Base-by-base conservation (phyloP, 92 coral and sea anemone genomes). In the Epizoanthus ramosus region DNA sequence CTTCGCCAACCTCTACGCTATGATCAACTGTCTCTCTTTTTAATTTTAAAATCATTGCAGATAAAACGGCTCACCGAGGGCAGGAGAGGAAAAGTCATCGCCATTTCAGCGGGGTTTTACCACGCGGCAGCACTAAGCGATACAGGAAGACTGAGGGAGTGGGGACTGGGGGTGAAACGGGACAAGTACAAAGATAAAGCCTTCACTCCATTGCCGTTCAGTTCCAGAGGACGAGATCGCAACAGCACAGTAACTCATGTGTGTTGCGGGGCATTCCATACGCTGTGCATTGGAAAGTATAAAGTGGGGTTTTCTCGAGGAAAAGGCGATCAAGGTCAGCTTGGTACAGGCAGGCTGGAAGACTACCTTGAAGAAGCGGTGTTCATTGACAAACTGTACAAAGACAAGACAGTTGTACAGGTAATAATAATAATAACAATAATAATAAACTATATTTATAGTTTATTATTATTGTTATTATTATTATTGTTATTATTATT, bases 251-350 rank as follows among this genome's bases (percentile, higher is more conserved):
- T 92, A 54, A 86, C 28, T 17, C 67, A 89, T 5, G 61, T 92
- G 68, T 84, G 91, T 14, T 92, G 95, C 77, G 95, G 95, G 17
- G 89, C 85, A 41, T 87, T 68, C 67, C 95, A 92, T 61, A 63
- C 95, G 19, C 83, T 92, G 17, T 43, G 87, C 23, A 21, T 86
- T 35, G 87, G 84, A 24, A 69, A 89, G 41, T 75, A 59, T 43
- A 73, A 18, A 35, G 22, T 37, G 45, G 5, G 43, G 43, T 87
- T 61, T 75, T 57, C 90, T n/a, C 90, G 95, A 87, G 95, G 95
- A 41, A 21, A 71, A 14, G 95, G 92, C 5, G 72, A 75, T 9
- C 72, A 74, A 39, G 95, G 95, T 19, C 90, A 79, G 7, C 89
- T 91, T 28, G 95, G 92, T 41, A 68, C 83, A 35, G 90, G 92